phyloP scores from a whole-genome alignment of 2,113 vertebrate species.

The Ramphastos sulfuratus region DNA sequence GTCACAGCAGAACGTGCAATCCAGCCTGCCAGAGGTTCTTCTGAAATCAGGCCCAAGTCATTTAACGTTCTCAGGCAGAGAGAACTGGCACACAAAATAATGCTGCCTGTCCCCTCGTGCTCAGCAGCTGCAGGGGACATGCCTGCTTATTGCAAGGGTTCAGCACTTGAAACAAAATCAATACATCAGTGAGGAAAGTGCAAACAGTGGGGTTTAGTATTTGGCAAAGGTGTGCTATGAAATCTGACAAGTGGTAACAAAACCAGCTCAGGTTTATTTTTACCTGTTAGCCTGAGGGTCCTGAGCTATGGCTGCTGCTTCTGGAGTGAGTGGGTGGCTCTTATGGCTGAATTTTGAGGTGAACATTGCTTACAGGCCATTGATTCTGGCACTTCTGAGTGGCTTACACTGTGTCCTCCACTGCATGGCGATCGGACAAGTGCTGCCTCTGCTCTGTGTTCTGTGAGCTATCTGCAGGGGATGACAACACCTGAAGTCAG shows the following conservation, averaged over 20 bases:
- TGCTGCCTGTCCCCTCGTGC: neutral
- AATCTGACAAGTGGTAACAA: neutral
- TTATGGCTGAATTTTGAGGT: neutral
- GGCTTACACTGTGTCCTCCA: neutral
- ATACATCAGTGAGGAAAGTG: neutral
- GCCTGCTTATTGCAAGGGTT: neutral
- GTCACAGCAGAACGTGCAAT: rapidly evolving
- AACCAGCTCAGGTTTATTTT: rapidly evolving
- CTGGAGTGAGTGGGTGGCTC: neutral
- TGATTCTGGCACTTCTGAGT: neutral
- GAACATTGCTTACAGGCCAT: neutral
- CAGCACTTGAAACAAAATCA: neutral
- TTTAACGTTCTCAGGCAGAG: neutral
- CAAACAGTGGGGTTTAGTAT: neutral
- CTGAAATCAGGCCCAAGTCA: neutral
- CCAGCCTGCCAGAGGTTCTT: neutral
- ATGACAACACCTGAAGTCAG: neutral
- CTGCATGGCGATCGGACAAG: rapidly evolving
- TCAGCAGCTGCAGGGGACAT: neutral
- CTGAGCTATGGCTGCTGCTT: neutral
- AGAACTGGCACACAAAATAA: neutral
- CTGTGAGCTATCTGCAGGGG: neutral
- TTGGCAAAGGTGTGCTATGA: neutral
- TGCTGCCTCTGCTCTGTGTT: neutral
- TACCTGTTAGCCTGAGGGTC: neutral